These are phyloP conservation scores for Monoplex corrugatus DNA, from an alignment of 2,888 invertebrate genomes.

Conservation along the genomic window DNA sequence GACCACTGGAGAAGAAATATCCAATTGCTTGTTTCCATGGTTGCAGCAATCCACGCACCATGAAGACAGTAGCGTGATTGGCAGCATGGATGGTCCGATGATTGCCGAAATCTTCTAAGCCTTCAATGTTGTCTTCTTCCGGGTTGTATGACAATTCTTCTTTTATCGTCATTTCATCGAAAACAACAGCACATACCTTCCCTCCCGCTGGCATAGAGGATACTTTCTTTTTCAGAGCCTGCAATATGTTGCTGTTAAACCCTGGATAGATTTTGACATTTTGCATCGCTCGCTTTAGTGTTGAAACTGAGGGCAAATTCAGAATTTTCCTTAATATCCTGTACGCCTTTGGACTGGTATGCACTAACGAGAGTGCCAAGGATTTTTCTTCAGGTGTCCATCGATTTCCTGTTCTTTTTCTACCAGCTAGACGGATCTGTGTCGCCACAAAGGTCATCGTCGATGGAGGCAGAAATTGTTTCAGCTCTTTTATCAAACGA, in stretches of 20 bases:
- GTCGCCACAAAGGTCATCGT: too few species aligned
- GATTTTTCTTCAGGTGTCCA: constrained; percentile 22
- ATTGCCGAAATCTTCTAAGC: constrained; percentile 42
- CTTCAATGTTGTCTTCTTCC: constrained; percentile 15
- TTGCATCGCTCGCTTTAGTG: constrained; percentile 10
- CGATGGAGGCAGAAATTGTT: too few species aligned
- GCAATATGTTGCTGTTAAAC: not conserved
- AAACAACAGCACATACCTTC: constrained; percentile 31
- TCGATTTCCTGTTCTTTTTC: not conserved
- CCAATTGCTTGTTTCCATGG: constrained; percentile 44
- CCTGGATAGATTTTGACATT: constrained; percentile 23
- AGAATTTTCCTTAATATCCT: constrained; percentile 9
- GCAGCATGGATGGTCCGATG: not conserved
- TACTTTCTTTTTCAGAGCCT: not conserved
- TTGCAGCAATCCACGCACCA: constrained; percentile 13
- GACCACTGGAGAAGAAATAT: constrained; percentile 25
- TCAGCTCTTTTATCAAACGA: too few species aligned
- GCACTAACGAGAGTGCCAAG: constrained; percentile 9
- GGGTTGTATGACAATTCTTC: constrained; percentile 13
- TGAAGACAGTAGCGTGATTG: constrained; percentile 31
- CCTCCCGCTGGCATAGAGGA: not conserved
- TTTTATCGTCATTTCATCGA: constrained; percentile 45
- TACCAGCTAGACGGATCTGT: not conserved
- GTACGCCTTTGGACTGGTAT: constrained; percentile 16
- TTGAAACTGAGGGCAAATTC: constrained; percentile 11